Percentiles rank a stretch among this genome's conserved stretches.
These are phyloP conservation scores for Tillus elongatus DNA, from an alignment of 2,888 invertebrate genomes.

Conservation along the genomic window DNA sequence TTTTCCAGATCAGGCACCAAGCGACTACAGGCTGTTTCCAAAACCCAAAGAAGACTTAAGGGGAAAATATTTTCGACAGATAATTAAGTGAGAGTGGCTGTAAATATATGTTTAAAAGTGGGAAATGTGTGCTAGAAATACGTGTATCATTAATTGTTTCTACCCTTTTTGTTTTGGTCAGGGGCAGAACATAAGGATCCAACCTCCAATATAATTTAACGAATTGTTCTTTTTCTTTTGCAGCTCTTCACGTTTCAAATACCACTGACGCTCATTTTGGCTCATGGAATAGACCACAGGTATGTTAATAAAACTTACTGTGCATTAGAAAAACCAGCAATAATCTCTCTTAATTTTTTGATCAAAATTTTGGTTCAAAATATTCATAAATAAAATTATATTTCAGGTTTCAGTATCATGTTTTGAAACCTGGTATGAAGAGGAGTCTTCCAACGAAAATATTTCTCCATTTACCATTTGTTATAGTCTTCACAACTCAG, in stretches of 20 bases:
- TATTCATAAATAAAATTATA: slow-evolving; percentile 11
- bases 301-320: slow-evolving; percentile 24
- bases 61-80: too few relatives aligned
- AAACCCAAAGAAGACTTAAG: too few relatives aligned
- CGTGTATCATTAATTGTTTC: not conserved
- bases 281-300: slow-evolving; percentile 55
- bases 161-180: not conserved
- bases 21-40: too few relatives aligned
- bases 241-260: slow-evolving; percentile 67
- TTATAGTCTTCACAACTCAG: slow-evolving; percentile 51
- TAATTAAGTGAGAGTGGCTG: too few relatives aligned
- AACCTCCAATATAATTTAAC: too few relatives aligned
- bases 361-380: too few relatives aligned
- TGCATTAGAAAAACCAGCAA: not conserved
- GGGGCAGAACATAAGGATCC: not conserved
- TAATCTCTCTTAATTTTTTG: too few relatives aligned
- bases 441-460: slow-evolving; percentile 24
- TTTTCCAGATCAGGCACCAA: too few relatives aligned
- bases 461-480: slow-evolving; percentile 45
- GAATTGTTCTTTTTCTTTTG: slow-evolving; percentile 44
- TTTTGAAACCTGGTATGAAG: slow-evolving; percentile 29
- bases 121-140: too few relatives aligned
- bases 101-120: too few relatives aligned
- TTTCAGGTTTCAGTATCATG: slow-evolving; percentile 32
- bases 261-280: slow-evolving; percentile 62